These are phyloP conservation scores for Tipula lateralis DNA, from an alignment of 2,888 invertebrate genomes.

Conservation along the genomic window DNA sequence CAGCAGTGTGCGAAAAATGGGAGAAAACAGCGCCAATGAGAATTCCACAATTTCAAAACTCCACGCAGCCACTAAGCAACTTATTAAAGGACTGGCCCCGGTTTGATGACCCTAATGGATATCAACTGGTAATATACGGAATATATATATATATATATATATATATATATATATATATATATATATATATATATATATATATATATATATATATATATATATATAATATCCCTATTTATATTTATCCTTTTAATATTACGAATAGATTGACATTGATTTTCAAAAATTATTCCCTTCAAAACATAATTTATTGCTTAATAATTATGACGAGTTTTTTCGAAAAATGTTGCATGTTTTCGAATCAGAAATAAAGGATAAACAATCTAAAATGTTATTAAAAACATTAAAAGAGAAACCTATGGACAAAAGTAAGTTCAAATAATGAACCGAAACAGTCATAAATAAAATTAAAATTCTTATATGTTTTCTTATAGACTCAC, in stretches of 20 bases:
- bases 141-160: too few species aligned
- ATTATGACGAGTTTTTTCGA: too few species aligned
- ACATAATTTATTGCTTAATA: too few species aligned
- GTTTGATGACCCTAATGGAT: neutral
- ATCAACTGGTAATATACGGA: neutral
- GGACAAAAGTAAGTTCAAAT: neutral
- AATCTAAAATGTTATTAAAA: neutral
- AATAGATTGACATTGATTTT: too few species aligned
- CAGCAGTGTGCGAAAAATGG: neutral
- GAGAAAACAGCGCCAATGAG: neutral
- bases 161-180: too few species aligned
- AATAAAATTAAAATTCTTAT: neutral
- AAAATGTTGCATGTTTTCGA: too few species aligned
- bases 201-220: too few species aligned
- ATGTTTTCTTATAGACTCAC: too few species aligned
- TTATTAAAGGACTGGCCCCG: neutral
- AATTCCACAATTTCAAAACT: neutral
- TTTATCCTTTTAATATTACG: neutral
- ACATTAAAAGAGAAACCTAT: neutral
- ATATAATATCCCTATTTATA: too few species aligned
- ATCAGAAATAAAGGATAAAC: neutral
- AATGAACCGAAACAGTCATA: neutral
- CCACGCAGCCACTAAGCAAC: neutral
- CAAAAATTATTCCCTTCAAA: too few species aligned
- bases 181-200: too few species aligned